These are phyloP conservation scores for Heliconius himera DNA, from an alignment of 1,140 invertebrate species.

Conservation along the genomic window DNA sequence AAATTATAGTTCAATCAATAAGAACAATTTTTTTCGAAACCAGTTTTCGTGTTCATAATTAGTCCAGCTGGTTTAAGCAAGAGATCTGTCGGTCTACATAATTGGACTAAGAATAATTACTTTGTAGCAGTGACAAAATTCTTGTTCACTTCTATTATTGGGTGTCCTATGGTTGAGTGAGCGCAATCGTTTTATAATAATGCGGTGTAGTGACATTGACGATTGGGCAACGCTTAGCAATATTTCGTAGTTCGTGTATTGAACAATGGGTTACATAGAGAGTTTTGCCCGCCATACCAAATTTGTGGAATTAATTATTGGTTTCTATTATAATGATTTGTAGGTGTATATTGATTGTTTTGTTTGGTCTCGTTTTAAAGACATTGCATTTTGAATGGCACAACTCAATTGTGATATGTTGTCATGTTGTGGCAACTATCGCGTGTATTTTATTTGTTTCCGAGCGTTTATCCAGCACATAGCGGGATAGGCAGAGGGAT, in stretches of 20 bases:
- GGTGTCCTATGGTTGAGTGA: neutral
- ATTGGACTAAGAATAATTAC: neutral
- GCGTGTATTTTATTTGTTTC: no score
- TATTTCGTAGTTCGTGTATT: neutral
- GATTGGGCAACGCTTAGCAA: neutral
- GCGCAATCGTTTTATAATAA: neutral
- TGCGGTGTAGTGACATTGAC: slow-evolving; percentile 3
- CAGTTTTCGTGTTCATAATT: neutral
- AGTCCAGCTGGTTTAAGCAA: neutral
- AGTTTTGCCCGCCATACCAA: neutral
- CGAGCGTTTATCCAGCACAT: no score
- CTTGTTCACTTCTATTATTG: neutral
- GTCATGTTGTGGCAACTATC: no score
- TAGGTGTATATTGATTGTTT: neutral
- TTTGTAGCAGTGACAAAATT: neutral
- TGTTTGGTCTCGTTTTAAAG: neutral
- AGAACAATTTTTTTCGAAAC: neutral
- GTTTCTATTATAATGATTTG: slow-evolving; percentile 1
- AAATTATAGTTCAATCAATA: neutral
- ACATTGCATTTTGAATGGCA: no score
- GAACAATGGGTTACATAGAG: neutral
- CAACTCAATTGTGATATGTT: no score
- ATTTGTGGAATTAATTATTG: neutral
- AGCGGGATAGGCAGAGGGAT: no score
- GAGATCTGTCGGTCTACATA: neutral